Conservation (phyloP, 2,797 vertebrate genomes). For the Steatocranus sp. region DNA sequence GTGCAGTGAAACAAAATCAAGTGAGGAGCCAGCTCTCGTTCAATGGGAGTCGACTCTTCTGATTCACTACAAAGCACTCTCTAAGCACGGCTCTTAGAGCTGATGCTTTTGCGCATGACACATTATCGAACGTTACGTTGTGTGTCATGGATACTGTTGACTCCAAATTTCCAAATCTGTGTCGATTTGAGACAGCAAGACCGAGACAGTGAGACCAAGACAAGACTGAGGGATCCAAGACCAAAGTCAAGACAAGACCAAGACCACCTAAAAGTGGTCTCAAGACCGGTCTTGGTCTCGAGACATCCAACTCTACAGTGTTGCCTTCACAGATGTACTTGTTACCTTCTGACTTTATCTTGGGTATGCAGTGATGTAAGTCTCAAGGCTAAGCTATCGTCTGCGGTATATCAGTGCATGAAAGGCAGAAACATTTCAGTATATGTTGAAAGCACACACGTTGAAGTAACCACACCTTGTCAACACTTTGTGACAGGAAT, state of each 20-base stretch:
- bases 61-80: background rate
- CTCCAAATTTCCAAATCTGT: background rate
- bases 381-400: slow-evolving; percentile 9
- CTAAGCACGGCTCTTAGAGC: background rate
- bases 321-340: background rate
- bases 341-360: background rate
- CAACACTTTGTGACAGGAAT: slow-evolving; percentile 4
- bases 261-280: background rate
- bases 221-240: background rate
- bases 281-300: background rate
- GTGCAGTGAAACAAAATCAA: background rate
- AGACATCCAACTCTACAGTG: background rate
- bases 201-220: background rate
- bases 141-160: background rate
- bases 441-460: background rate
- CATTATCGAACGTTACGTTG: background rate
- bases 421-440: background rate
- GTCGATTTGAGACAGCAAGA: background rate
- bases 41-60: background rate
- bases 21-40: background rate
- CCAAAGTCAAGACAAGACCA: background rate
- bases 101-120: background rate
- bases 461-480: slow-evolving; percentile 18
- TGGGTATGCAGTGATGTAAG: background rate
- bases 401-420: slow-evolving; percentile 1